Percentiles rank a stretch among this genome's conserved stretches.
Evolutionary conservation across 2,888 invertebrate species (phyloP).

Genomic region (Ormyrus rosae): DNA sequence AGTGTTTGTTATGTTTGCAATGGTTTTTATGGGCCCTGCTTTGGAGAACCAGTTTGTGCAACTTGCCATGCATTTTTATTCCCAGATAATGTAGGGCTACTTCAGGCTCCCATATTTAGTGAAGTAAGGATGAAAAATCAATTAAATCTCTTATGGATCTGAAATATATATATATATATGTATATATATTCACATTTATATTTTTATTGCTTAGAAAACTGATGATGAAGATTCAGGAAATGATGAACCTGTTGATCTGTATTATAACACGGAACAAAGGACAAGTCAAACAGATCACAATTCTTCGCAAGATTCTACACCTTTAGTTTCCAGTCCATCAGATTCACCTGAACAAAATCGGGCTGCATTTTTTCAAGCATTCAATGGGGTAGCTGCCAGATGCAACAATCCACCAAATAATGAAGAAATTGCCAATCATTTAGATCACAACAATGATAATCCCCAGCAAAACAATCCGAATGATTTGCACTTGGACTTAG

Average conservation of each 20-base stretch:
- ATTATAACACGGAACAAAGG: constrained; percentile 78
- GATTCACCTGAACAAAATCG: constrained; percentile 58
- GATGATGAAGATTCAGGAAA: constrained; percentile 96
- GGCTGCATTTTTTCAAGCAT: constrained; percentile 55
- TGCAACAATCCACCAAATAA: constrained; percentile 41
- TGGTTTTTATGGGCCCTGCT: constrained; percentile 94
- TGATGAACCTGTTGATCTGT: constrained; percentile 90
- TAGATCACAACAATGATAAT: constrained; percentile 55
- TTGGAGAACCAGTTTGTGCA: constrained; percentile 92
- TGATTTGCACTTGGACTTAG: constrained; percentile 52
- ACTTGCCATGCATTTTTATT: constrained; percentile 96
- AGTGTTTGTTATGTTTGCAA: constrained; percentile 88
- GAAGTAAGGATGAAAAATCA: constrained; percentile 66
- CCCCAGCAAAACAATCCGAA: constrained; percentile 58
- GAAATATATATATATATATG: background rate
- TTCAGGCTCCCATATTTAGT: constrained; percentile 75
- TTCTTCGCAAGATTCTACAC: constrained; percentile 65
- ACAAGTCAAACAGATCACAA: constrained; percentile 69
- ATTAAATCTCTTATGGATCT: background rate
- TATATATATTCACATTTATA: background rate
- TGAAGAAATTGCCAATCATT: constrained; percentile 52
- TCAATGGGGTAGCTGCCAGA: constrained; percentile 50
- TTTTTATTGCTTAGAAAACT: constrained; percentile 78
- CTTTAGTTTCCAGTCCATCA: constrained; percentile 58
- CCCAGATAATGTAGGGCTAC: constrained; percentile 83